Evolutionary conservation across 2,888 invertebrate genomes (phyloP).

Genomic region (Leucophenga maculata): DNA sequence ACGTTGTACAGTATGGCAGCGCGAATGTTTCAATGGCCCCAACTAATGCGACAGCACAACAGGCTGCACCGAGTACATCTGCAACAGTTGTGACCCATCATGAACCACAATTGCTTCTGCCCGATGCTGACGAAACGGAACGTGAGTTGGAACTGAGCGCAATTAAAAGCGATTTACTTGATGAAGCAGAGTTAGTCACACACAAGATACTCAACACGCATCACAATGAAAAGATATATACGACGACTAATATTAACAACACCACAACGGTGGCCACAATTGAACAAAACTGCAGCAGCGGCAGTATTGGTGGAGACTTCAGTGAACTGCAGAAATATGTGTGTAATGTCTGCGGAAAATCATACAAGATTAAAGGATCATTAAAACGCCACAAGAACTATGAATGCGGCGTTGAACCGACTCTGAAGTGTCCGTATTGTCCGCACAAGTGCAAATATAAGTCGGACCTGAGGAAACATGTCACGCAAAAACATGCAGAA

Average conservation of each 20-base stretch:
- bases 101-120: constrained; percentile 46
- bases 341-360: constrained; percentile 84
- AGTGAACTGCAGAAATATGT: constrained; percentile 69
- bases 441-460: constrained; percentile 72
- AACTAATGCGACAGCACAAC: not conserved
- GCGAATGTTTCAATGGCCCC: constrained; percentile 51
- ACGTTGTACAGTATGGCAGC: constrained; percentile 65
- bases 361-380: constrained; percentile 86
- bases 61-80: constrained; percentile 25
- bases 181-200: constrained; percentile 1
- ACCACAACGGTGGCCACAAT: constrained; percentile 25
- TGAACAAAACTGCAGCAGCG: constrained; percentile 41
- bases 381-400: constrained; percentile 83
- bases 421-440: constrained; percentile 68
- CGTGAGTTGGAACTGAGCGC: constrained; percentile 50
- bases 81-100: constrained; percentile 44
- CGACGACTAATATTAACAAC: constrained; percentile 35
- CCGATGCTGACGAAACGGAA: constrained; percentile 54
- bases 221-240: constrained; percentile 45
- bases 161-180: constrained; percentile 42
- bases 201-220: constrained; percentile 27
- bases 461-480: constrained; percentile 70
- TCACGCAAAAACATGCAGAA: constrained; percentile 68
- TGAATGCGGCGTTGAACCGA: constrained; percentile 76
- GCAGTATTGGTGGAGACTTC: constrained; percentile 28